Evolutionary conservation across 1,140 invertebrate genomes (phyloP), one percentile per base, ranked within the genome.

Genomic region (Nixonia krombeini): DNA sequence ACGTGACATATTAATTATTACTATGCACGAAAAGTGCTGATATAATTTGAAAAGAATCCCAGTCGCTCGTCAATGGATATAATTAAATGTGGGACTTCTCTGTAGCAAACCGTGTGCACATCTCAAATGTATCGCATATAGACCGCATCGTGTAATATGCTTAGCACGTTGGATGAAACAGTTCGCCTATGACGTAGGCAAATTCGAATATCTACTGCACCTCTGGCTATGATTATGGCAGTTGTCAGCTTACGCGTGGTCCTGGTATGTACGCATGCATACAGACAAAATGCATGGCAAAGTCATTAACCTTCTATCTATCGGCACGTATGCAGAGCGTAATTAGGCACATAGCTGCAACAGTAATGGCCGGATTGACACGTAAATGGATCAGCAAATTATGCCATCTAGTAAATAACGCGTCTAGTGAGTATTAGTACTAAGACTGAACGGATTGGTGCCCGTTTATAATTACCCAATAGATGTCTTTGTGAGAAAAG

Each of bases 331-430:
- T 26, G 17, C 61, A 10, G 37, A 31, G 45, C 56, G 70, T 64
- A 66, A 64, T 53, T 62, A 57, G 62, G 52, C 50, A 44, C 65
- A 69, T 67, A 67, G 68, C 65, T 73, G 67, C 68, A 75, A 75
- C 66, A 69, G 73, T 75, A 78, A 76, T 73, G 68, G 58, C 45
- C 47, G 68, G 75, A 77, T 77, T 78, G 75, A 77, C 75, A 72
- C 75, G 72, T 78, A 79, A 79, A 79, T 79, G 71, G 72, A 76
- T 72, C 65, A 64, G 58, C 51, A 66, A 79, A 79, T 77, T 76
- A 75, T 76, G 66, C 69, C 59, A 74, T 55, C 51, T 70, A 62
- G 63, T 76, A 76, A 78, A 79, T 75, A 78, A 76, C 52, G 38
- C 59, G 49, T 50, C 53, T 57, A 53, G 31, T 25, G 23, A 31